These are phyloP conservation scores for Chascanopsetta lugubris DNA, from an alignment of 2,113 vertebrate genomes.

Conservation along the genomic window DNA sequence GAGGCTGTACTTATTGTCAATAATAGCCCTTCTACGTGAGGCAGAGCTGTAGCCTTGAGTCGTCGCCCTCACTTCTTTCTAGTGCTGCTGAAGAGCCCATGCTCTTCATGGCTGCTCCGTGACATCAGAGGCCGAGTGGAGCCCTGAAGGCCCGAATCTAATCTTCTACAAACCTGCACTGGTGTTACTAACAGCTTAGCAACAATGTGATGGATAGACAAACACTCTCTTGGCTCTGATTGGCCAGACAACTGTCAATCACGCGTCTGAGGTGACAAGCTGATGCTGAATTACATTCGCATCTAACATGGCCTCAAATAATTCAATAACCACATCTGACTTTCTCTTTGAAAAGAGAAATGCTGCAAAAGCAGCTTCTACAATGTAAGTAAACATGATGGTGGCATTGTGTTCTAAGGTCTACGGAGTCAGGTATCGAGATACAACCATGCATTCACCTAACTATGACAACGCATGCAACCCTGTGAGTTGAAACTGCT, in stretches of 20 bases:
- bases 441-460: not conserved
- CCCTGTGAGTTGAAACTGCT: not conserved
- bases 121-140: not conserved
- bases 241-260: not conserved
- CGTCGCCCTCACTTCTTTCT: constrained; percentile 7
- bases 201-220: not conserved
- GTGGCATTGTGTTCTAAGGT: too few relatives aligned
- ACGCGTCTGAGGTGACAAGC: not conserved
- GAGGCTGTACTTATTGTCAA: not conserved
- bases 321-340: too few relatives aligned
- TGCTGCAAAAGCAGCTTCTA: too few relatives aligned
- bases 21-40: constrained; percentile 26
- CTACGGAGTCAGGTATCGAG: not conserved
- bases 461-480: too few relatives aligned
- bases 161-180: constrained; percentile 4
- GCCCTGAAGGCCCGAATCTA: constrained; percentile 10
- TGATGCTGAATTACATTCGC: too few relatives aligned
- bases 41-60: constrained; percentile 6
- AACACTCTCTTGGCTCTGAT: not conserved
- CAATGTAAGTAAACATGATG: too few relatives aligned
- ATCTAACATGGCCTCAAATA: too few relatives aligned
- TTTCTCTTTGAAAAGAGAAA: too few relatives aligned
- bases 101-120: constrained; percentile 15
- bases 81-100: constrained; percentile 16
- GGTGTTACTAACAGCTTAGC: not conserved